phyloP scores from a whole-genome alignment of 2,888 invertebrate species.

The Deroplatys truncata region DNA sequence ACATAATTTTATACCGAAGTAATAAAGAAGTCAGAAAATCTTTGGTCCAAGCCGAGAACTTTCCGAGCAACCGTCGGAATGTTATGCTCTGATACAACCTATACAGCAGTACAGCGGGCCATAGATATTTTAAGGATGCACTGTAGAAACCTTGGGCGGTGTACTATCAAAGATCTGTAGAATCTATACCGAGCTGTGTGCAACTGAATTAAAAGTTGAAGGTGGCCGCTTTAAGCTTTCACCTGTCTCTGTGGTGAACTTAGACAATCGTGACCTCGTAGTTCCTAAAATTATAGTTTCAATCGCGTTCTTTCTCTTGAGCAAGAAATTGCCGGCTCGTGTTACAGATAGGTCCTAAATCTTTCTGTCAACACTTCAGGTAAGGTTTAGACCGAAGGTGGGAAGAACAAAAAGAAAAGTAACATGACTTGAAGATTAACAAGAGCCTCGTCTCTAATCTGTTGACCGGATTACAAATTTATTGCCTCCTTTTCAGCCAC shows the following conservation, averaged over 20 bases:
- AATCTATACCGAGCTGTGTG: too few relatives aligned
- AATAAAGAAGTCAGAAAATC: too few relatives aligned
- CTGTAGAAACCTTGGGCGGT: too few relatives aligned
- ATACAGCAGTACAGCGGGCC: too few relatives aligned
- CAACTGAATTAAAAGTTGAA: too few relatives aligned
- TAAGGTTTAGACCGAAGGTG: not conserved
- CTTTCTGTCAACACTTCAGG: not conserved
- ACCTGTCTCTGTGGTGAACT: not conserved
- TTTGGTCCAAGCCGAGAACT: too few relatives aligned
- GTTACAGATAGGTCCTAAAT: not conserved
- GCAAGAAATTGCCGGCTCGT: not conserved
- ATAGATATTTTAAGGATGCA: too few relatives aligned
- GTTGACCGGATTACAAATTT: not conserved
- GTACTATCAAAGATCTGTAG: too few relatives aligned
- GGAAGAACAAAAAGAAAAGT: not conserved
- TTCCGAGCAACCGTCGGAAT: too few relatives aligned
- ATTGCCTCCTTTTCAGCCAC: not conserved
- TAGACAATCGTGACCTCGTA: not conserved
- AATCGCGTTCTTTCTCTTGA: not conserved
- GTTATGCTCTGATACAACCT: too few relatives aligned
- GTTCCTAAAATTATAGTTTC: not conserved
- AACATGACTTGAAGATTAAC: not conserved
- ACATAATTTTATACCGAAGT: too few relatives aligned
- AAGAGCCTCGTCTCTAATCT: not conserved
- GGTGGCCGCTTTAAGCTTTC: too few relatives aligned